Conservation (phyloP, 2,113 vertebrate genomes). For the Myrmophylax atrothorax region DNA sequence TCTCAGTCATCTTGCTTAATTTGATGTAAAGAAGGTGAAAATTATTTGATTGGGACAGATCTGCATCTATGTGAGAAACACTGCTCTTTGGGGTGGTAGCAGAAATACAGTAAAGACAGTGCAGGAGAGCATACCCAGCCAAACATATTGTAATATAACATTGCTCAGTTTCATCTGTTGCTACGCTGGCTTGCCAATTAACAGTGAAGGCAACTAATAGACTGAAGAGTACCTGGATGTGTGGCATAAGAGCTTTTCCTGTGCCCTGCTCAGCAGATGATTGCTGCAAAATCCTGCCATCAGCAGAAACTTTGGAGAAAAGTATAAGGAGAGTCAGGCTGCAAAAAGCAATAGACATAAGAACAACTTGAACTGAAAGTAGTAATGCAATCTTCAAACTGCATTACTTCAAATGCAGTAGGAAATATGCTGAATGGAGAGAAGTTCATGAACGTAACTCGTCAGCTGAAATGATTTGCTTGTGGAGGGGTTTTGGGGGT, state of each 20-base stretch:
- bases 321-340: neutral
- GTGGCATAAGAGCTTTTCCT: neutral
- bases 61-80: neutral
- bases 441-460: neutral
- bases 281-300: neutral
- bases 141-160: neutral
- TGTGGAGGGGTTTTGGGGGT: neutral
- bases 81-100: neutral
- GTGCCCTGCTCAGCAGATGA: neutral
- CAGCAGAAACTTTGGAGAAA: neutral
- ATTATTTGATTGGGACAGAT: neutral
- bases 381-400: neutral
- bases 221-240: neutral
- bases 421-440: neutral
- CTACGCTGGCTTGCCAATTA: neutral
- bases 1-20: neutral
- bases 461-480: neutral
- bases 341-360: neutral
- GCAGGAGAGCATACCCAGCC: neutral
- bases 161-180: rapidly evolving
- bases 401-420: neutral
- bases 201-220: neutral
- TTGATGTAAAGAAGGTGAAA: neutral
- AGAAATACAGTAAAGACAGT: neutral
- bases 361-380: neutral